These are phyloP conservation scores for Drosophila sulfurigaster DNA, from an alignment of 1,140 invertebrate species.

Conservation along the genomic window DNA sequence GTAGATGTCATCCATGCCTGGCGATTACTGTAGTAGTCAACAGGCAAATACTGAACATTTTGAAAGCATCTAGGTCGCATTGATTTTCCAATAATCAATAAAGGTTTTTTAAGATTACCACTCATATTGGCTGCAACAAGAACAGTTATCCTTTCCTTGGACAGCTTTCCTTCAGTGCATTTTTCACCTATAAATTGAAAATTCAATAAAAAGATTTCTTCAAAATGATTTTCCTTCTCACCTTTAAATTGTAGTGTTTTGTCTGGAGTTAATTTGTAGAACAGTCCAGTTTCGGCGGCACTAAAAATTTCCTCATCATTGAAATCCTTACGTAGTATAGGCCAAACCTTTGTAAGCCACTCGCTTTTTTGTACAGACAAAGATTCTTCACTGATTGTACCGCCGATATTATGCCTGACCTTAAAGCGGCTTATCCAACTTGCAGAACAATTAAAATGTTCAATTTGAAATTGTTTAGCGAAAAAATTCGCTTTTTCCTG, in stretches of 20 bases:
- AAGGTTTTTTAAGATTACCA: background rate
- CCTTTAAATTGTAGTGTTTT: slow-evolving; percentile 4
- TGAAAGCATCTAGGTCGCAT: background rate
- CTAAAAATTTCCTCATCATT: slow-evolving; percentile 2
- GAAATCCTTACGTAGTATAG: slow-evolving; percentile 8
- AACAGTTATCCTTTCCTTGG: background rate
- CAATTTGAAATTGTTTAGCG: slow-evolving; percentile 14
- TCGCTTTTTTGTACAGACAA: slow-evolving; percentile 8
- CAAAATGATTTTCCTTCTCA: background rate
- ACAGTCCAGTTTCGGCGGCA: slow-evolving; percentile 6
- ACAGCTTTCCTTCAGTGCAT: background rate
- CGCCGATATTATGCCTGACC: slow-evolving; percentile 9
- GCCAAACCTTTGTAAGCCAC: background rate
- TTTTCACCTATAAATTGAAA: background rate
- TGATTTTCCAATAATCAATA: slow-evolving; percentile 5
- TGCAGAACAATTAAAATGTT: slow-evolving; percentile 12
- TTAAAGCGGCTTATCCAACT: slow-evolving; percentile 15
- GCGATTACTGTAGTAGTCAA: background rate
- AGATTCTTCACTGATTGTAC: slow-evolving; percentile 5
- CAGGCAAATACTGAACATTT: background rate
- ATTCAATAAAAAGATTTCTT: too few species aligned
- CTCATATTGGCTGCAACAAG: slow-evolving; percentile 11
- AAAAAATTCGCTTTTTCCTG: slow-evolving; percentile 12
- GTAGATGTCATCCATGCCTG: slow-evolving; percentile 1
- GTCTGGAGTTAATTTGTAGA: slow-evolving; percentile 9